A percentile compares a stretch with the other conserved stretches of the same genome.
Conservation (phyloP, 1,140 invertebrate genomes). For the Babylonia areolata region DNA sequence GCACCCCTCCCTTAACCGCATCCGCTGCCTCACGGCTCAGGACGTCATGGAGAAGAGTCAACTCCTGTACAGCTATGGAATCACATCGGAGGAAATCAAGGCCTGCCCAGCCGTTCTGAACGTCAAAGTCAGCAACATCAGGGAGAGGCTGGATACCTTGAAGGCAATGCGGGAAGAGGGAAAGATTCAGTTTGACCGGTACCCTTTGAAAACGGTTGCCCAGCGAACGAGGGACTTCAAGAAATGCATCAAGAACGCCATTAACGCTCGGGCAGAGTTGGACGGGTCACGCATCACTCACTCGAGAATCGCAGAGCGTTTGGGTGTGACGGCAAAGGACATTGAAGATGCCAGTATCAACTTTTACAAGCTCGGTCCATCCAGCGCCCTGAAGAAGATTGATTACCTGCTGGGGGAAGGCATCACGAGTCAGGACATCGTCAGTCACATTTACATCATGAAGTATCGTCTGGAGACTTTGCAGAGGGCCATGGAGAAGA, state of each 20-base stretch:
- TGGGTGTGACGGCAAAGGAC: constrained; percentile 27
- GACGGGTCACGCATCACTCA: constrained; percentile 11
- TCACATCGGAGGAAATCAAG: neutral
- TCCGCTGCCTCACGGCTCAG: neutral
- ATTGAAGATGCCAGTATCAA: constrained; percentile 22
- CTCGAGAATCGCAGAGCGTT: neutral
- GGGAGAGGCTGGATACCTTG: neutral
- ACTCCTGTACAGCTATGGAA: neutral
- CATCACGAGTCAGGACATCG: neutral
- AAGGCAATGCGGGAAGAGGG: constrained; percentile 5
- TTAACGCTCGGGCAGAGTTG: neutral
- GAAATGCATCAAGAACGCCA: neutral
- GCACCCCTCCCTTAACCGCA: neutral
- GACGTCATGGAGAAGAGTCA: neutral
- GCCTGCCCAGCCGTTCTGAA: constrained; percentile 7
- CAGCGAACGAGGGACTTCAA: neutral
- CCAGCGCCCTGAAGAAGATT: neutral
- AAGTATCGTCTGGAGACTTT: neutral
- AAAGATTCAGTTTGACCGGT: constrained; percentile 9
- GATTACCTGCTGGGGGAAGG: constrained; percentile 19
- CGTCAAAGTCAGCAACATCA: neutral
- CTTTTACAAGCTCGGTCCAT: neutral
- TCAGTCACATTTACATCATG: constrained; percentile 34
- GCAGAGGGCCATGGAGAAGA: neutral
- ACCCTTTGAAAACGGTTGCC: neutral